Percentiles rank a stretch among this genome's conserved stretches.
These are phyloP conservation scores for Crenichthys baileyi DNA, from an alignment of 2,797 vertebrate species.

Conservation along the genomic window DNA sequence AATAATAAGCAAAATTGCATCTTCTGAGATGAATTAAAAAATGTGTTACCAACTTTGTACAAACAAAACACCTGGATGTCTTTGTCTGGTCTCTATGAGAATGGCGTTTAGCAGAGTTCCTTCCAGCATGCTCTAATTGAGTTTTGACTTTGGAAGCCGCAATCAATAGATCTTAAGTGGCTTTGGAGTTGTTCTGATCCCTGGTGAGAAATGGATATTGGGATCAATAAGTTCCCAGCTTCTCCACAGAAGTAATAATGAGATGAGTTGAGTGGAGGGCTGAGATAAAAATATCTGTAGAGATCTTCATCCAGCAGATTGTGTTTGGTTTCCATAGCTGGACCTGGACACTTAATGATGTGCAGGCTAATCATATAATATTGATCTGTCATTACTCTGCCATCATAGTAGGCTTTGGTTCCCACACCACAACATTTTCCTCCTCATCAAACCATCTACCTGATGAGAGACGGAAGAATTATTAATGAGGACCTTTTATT, in stretches of 20 bases:
- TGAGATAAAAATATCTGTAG: constrained; percentile 15
- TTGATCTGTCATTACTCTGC: constrained; percentile 26
- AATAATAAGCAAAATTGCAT: neutral
- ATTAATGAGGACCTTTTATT: constrained; percentile 18
- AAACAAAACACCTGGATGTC: neutral
- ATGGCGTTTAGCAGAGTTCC: neutral
- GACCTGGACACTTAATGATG: constrained; percentile 35
- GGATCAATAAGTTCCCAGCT: constrained; percentile 73
- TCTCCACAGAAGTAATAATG: constrained; percentile 50
- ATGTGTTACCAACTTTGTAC: neutral
- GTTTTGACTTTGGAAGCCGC: constrained; percentile 64
- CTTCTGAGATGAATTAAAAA: neutral
- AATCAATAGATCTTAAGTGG: constrained; percentile 79
- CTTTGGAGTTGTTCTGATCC: constrained; percentile 71
- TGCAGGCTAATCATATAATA: constrained; percentile 32
- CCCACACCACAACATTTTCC: constrained; percentile 6
- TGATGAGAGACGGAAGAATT: constrained; percentile 1
- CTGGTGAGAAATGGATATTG: constrained; percentile 76
- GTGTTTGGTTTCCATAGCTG: constrained; percentile 11
- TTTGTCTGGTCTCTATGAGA: neutral
- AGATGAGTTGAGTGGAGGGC: constrained; percentile 36
- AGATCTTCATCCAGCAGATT: neutral
- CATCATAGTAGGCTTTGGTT: constrained; percentile 5
- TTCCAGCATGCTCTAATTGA: constrained; percentile 62
- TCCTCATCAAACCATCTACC: constrained; percentile 5